Conservation (phyloP, 2,888 invertebrate genomes). For the Stenichneumon culpator region DNA sequence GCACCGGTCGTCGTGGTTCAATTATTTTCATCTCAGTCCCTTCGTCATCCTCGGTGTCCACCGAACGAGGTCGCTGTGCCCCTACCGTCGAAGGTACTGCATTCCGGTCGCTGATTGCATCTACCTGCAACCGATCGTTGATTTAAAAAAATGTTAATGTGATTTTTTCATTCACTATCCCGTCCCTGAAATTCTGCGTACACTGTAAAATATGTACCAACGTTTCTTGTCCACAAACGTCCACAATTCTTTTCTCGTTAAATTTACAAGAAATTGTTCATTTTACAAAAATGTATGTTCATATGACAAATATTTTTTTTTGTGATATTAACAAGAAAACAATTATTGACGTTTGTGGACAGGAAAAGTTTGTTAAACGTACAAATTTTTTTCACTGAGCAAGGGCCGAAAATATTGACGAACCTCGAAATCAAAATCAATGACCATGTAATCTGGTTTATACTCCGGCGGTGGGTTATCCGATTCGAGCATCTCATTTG, state of each 20-base stretch:
- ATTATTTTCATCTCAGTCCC: slow-evolving; percentile 84
- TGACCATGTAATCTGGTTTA: slow-evolving; percentile 85
- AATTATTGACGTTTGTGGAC: neutral
- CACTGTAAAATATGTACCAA: no score
- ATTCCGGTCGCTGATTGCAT: slow-evolving; percentile 78
- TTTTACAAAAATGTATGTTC: no score
- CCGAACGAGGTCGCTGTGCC: slow-evolving; percentile 78
- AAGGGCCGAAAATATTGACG: slow-evolving; percentile 73
- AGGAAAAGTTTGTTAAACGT: slow-evolving; percentile 31
- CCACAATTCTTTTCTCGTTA: no score
- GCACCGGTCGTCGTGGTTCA: slow-evolving; percentile 81
- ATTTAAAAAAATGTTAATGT: neutral
- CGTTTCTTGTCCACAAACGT: no score
- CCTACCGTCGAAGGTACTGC: slow-evolving; percentile 78
- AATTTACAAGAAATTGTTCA: no score
- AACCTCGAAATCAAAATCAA: slow-evolving; percentile 84
- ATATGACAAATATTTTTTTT: no score
- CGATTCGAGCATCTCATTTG: slow-evolving; percentile 84
- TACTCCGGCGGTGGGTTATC: slow-evolving; percentile 83
- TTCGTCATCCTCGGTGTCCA: slow-evolving; percentile 82
- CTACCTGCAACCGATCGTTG: slow-evolving; percentile 71
- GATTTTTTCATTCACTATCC: neutral
- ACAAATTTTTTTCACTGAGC: no score
- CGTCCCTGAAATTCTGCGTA: no score
- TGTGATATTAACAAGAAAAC: no score